Evolutionary conservation across 2,797 vertebrate species (phyloP), one percentile per base, ranked within the genome.

Genomic region (Geotrypetes seraphini): DNA sequence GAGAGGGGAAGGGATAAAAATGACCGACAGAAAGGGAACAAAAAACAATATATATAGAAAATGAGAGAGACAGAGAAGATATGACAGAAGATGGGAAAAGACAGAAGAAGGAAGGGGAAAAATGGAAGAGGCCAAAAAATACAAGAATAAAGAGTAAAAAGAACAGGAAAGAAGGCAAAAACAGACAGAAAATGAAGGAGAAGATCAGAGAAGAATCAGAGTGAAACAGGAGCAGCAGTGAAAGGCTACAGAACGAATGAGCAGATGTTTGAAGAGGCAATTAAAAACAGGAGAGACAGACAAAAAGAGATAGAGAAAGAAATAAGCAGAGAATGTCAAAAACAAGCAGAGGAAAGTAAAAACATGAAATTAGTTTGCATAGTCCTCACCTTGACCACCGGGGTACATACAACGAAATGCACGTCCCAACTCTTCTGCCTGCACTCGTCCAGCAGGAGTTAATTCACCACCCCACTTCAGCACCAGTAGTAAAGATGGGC

Each of bases 351-450:
- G 16, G 10, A 19, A 7, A 8, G 11, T n/a, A n/a, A n/a, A n/a
- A n/a, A n/a, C 7, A 20, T 21, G n/a, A n/a, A n/a, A n/a, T n/a
- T n/a, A n/a, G n/a, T n/a, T n/a, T n/a, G n/a, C n/a, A n/a, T 28
- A 11, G 14, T 14, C 13, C 77, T 68, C 54, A 97, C 94, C 94
- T 83, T 97, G 93, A 26, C 94, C 94, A 55, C 94, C 94, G 0
- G 94, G 94, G 58, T 97, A 97, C 93, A 97, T 97, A 45, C 93
- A 97, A 52, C 94, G 88, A 47, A 97, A 97, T 19, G 94, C 93
- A 33, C 91, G 59, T 1, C 94, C 94, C 50, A 97, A 88, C 54
- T 97, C 91, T 59, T 97, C 94, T 0, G 94, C 90, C 73, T 97
- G 94, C 2, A 97, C 91, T 37, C 90, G 71, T 8, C 94, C 94